phyloP scores from a whole-genome alignment of 2,797 vertebrate genomes.

The Sternarchorhynchus goeldii region DNA sequence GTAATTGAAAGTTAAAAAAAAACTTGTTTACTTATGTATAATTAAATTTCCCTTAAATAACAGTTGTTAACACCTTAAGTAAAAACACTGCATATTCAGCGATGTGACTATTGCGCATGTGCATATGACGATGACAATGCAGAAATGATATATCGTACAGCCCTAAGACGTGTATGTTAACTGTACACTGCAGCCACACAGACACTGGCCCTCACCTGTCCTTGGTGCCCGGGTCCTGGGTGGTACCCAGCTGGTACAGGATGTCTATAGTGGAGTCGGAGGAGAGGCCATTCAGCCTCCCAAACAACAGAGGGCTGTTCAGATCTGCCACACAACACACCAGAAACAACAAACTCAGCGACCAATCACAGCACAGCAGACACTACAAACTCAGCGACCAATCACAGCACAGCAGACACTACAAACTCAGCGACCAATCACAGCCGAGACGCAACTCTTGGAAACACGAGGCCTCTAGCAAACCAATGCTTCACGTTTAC shows the following conservation, averaged over 20 bases:
- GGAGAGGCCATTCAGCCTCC: slow-evolving; percentile 94
- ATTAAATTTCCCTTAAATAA: too few relatives aligned
- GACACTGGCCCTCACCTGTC: slow-evolving; percentile 79
- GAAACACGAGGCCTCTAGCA: too few relatives aligned
- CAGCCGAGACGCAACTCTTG: too few relatives aligned
- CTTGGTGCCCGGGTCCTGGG: slow-evolving; percentile 95
- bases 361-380: not conserved
- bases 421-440: too few relatives aligned
- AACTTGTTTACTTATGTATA: too few relatives aligned
- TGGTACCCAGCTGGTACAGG: slow-evolving; percentile 97
- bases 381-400: not conserved
- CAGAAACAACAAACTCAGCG: not conserved
- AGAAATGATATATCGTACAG: too few relatives aligned
- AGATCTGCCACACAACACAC: slow-evolving; percentile 78
- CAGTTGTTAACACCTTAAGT: too few relatives aligned
- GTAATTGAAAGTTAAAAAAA: too few relatives aligned
- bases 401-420: not conserved
- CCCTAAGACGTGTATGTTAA: not conserved
- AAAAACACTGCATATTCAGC: too few relatives aligned
- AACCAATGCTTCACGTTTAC: not conserved
- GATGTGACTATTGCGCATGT: too few relatives aligned
- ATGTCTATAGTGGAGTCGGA: slow-evolving; percentile 99
- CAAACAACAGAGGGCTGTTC: slow-evolving; percentile 97
- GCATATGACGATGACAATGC: too few relatives aligned
- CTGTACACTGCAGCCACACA: not conserved